phyloP scores from a whole-genome alignment of 2,888 invertebrate species.

The Coenonympha glycerion region DNA sequence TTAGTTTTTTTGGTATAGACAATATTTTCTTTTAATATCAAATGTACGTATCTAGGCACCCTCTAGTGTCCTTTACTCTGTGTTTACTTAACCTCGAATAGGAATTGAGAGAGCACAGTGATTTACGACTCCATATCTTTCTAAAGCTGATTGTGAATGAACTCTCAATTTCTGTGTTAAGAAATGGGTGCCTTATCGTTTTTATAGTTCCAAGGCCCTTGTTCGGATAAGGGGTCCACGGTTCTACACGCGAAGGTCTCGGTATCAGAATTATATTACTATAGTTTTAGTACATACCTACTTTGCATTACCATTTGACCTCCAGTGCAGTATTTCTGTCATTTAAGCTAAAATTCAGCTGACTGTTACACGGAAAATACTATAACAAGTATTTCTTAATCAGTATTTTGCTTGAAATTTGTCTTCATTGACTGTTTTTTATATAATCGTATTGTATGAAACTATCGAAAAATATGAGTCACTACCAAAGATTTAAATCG shows the following conservation, averaged over 20 bases:
- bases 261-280: neutral
- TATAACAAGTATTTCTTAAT: too few relatives aligned
- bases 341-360: slow-evolving; percentile 17
- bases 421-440: too few relatives aligned
- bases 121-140: slow-evolving; percentile 34
- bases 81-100: slow-evolving; percentile 28
- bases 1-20: too few relatives aligned
- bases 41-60: neutral
- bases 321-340: slow-evolving; percentile 5
- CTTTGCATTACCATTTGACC: slow-evolving; percentile 13
- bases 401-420: too few relatives aligned
- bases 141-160: slow-evolving; percentile 31
- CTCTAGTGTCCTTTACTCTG: slow-evolving; percentile 21
- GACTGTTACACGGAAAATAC: too few relatives aligned
- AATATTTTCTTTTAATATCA: too few relatives aligned
- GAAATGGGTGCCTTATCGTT: slow-evolving; percentile 26
- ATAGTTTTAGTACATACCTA: slow-evolving; percentile 6
- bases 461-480: slow-evolving; percentile 9
- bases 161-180: slow-evolving; percentile 31
- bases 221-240: slow-evolving; percentile 8
- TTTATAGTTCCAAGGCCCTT: slow-evolving; percentile 11
- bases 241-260: slow-evolving; percentile 10
- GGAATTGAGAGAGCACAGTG: slow-evolving; percentile 31
- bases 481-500: too few relatives aligned
- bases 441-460: too few relatives aligned